These are phyloP conservation scores for Nasua narica DNA, from an alignment of 2,797 vertebrate genomes.

Conservation along the genomic window DNA sequence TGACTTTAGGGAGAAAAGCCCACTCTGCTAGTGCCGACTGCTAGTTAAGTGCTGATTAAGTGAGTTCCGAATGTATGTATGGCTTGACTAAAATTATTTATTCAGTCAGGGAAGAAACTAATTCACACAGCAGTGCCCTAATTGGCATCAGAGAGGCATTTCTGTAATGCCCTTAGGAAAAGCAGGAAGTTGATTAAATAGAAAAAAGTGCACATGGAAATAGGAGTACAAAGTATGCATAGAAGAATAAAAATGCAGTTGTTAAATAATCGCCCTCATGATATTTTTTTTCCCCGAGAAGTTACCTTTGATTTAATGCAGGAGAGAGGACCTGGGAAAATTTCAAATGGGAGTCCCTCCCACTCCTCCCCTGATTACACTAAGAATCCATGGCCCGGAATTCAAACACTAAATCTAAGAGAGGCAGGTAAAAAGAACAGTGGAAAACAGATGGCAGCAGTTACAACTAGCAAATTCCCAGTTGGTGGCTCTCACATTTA, in stretches of 20 bases:
- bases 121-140: constrained; percentile 65
- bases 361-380: constrained; percentile 33
- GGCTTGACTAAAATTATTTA: constrained; percentile 73
- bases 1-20: constrained; percentile 25
- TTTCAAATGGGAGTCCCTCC: constrained; percentile 63
- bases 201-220: constrained; percentile 62
- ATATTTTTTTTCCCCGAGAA: constrained; percentile 42
- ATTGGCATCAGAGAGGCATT: constrained; percentile 72
- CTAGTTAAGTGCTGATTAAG: constrained; percentile 68
- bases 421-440: constrained; percentile 85
- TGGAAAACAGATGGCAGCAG: constrained; percentile 87
- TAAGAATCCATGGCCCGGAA: constrained; percentile 68
- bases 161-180: constrained; percentile 62
- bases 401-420: constrained; percentile 78
- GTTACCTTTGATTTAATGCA: constrained; percentile 74
- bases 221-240: constrained; percentile 42
- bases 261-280: constrained; percentile 69
- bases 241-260: constrained; percentile 68
- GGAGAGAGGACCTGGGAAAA: constrained; percentile 70
- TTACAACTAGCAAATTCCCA: constrained; percentile 86
- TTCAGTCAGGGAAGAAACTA: constrained; percentile 70
- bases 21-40: neutral
- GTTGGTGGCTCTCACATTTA: constrained; percentile 86
- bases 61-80: constrained; percentile 50
- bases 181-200: constrained; percentile 65